A percentile compares a stretch with the other conserved stretches of the same genome.
Conservation (phyloP, 2,888 invertebrate genomes). For the Scelioninae gen. 2 region DNA sequence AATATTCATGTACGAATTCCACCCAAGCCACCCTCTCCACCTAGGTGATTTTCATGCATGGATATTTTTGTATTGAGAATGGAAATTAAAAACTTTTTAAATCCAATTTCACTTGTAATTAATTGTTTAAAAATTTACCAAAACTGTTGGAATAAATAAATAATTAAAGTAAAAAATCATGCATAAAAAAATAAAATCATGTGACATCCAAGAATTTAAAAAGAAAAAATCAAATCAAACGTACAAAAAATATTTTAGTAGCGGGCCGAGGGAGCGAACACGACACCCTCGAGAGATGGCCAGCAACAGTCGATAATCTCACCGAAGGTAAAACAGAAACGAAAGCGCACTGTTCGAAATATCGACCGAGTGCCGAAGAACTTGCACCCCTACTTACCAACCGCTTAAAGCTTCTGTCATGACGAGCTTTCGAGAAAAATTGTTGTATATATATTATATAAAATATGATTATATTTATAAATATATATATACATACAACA, state of each 20-base stretch:
- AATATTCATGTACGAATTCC: conserved; percentile 42
- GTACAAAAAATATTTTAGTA: conserved; percentile 72
- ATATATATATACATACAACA: conserved; percentile 31
- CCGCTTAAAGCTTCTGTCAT: conserved; percentile 69
- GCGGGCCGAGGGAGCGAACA: conserved; percentile 74
- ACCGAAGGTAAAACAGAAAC: conserved; percentile 75
- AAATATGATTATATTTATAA: conserved; percentile 1
- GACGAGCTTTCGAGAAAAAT: conserved; percentile 56
- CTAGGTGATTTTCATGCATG: too few species aligned
- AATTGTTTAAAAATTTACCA: too few species aligned
- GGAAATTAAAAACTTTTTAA: too few species aligned
- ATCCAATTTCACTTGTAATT: too few species aligned
- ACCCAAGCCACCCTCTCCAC: too few species aligned
- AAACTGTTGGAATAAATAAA: too few species aligned
- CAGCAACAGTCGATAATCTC: conserved; percentile 77
- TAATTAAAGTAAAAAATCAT: too few species aligned
- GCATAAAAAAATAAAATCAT: too few species aligned
- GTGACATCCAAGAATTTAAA: conserved; percentile 32
- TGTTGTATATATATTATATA: conserved; percentile 33
- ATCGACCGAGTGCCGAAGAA: conserved; percentile 65
- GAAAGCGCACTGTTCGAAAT: conserved; percentile 55
- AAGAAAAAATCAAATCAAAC: conserved; percentile 64
- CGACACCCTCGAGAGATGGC: conserved; percentile 74
- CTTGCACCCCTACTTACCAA: conserved; percentile 72
- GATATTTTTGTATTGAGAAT: too few species aligned